Conservation (phyloP, 2,888 invertebrate genomes). For the Hedya salicella region DNA sequence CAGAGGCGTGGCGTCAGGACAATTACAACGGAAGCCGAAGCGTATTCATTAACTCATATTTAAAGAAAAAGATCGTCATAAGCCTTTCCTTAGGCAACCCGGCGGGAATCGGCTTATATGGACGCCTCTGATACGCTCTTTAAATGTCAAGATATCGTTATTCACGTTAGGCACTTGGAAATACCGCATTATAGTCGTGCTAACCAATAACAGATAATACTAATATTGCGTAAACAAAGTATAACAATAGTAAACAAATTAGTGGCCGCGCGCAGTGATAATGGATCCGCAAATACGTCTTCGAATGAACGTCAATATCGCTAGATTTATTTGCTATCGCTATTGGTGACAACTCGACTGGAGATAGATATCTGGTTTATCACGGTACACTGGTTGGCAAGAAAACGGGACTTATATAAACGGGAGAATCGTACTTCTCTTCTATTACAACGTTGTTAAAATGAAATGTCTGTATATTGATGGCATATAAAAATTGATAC, state of each 20-base stretch:
- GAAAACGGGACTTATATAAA: neutral
- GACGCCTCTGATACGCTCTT: no score
- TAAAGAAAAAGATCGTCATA: no score
- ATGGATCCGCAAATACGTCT: constrained; percentile 35
- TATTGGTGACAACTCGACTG: constrained; percentile 4
- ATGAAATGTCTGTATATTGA: no score
- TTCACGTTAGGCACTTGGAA: neutral
- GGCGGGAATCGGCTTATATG: no score
- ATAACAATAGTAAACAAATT: constrained; percentile 22
- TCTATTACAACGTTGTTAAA: no score
- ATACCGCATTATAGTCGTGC: constrained; percentile 1
- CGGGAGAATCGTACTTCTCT: no score
- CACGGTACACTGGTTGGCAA: neutral
- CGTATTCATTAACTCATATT: no score
- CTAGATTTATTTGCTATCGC: constrained; percentile 32
- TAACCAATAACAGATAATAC: constrained; percentile 9
- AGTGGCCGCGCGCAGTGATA: constrained; percentile 26
- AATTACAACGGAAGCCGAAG: no score
- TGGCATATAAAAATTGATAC: no score
- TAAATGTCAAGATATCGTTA: no score
- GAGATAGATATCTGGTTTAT: constrained; percentile 10
- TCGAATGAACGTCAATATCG: constrained; percentile 23
- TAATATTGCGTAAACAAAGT: neutral
- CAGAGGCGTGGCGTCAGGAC: no score
- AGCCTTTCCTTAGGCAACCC: no score